phyloP scores from a whole-genome alignment of 1,140 invertebrate species.

The Magallana angulata region DNA sequence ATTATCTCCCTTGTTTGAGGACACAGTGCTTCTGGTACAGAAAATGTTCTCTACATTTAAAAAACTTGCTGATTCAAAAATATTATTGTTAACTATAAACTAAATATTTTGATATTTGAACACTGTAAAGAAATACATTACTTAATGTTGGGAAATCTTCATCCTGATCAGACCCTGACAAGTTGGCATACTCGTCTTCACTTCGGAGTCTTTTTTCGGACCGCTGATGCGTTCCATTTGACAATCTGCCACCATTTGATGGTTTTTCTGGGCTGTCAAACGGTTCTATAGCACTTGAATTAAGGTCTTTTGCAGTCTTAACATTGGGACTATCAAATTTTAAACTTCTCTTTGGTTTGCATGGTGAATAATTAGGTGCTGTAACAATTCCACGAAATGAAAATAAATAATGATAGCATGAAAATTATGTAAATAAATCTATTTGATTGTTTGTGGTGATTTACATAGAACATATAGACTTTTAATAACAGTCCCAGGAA shows the following conservation, averaged over 20 bases:
- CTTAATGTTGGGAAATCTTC: not conserved
- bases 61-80: too few relatives aligned
- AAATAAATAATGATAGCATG: too few relatives aligned
- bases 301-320: conserved; percentile 6
- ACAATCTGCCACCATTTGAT: conserved; percentile 21
- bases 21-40: too few relatives aligned
- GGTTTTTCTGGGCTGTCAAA: conserved; percentile 54
- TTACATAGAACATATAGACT: too few relatives aligned
- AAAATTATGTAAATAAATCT: too few relatives aligned
- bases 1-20: too few relatives aligned
- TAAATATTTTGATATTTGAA: too few relatives aligned
- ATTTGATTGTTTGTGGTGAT: too few relatives aligned
- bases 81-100: too few relatives aligned
- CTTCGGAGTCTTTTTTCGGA: conserved; percentile 34
- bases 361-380: conserved; percentile 47
- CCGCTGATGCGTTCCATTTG: conserved; percentile 40
- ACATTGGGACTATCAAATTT: conserved; percentile 59
- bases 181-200: conserved; percentile 42
- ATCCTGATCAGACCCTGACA: conserved; percentile 1
- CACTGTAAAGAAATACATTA: not conserved
- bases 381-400: not conserved
- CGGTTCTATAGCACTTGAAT: conserved; percentile 18
- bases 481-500: too few relatives aligned
- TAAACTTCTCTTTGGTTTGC: conserved; percentile 60
- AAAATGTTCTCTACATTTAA: too few relatives aligned